Percentiles rank a stretch among this genome's conserved stretches.
Conservation (phyloP, 92 coral and sea anemone species). For the Epizoanthus rinbou region DNA sequence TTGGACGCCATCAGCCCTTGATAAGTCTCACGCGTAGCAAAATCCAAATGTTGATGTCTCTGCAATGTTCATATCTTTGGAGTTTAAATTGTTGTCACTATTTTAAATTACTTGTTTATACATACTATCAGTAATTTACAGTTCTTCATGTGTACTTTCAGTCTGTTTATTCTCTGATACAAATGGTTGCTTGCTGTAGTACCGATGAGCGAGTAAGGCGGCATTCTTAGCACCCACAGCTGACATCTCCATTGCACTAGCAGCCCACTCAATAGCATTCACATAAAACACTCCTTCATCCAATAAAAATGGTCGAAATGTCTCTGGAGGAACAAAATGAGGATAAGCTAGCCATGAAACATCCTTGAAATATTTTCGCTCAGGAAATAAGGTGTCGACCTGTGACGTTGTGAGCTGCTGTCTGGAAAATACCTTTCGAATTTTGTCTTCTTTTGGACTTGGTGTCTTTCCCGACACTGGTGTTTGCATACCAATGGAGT, state of each 20-base stretch:
- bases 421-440: conserved; percentile 87
- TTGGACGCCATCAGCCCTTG: no score
- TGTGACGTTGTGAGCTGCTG: conserved; percentile 62
- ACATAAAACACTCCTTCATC: conserved; percentile 96
- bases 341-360: conserved; percentile 92
- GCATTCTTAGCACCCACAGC: conserved; percentile 90
- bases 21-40: no score
- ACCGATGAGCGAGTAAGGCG: conserved; percentile 78
- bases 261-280: conserved; percentile 92
- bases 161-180: neutral
- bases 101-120: no score
- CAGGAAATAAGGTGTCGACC: conserved; percentile 59
- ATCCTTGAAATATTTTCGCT: conserved; percentile 41
- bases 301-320: conserved; percentile 80
- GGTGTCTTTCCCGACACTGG: conserved; percentile 65
- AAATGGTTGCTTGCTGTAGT: conserved; percentile 25
- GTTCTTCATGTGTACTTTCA: conserved; percentile 36
- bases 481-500: conserved; percentile 72
- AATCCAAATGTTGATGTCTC: no score
- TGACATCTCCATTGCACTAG: conserved; percentile 99
- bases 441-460: conserved; percentile 40
- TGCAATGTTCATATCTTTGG: no score
- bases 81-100: no score
- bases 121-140: conserved; percentile 26
- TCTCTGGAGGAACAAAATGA: conserved; percentile 79